Evolutionary conservation across 2,113 vertebrate genomes (phyloP), one percentile per base, ranked within the genome.

Genomic region (Apaloderma vittatum): DNA sequence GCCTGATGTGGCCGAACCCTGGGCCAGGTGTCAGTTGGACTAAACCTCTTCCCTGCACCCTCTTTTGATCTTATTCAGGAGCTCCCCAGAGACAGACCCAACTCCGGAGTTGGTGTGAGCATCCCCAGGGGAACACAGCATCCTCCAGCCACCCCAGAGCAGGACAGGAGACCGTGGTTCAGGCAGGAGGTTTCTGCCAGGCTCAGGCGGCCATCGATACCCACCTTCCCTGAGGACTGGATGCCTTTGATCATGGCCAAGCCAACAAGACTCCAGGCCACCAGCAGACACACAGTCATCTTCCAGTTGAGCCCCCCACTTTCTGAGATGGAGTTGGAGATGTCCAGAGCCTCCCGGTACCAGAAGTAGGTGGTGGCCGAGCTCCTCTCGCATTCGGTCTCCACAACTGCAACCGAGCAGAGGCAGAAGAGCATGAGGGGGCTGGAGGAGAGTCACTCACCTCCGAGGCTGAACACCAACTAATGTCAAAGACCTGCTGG

Each of bases 331-430:
- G 97, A 98, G 98, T 98, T 98, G 96, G 99, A 99, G 97, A 99
- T 99, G 97, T 99, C 99, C 88, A 99, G 92, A 51, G 99, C 97
- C 97, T 99, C 98, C 9, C 99, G 98, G 96, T 99, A 99, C 99
- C 99, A 99, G 98, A 99, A 99, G 96, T 99, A 99, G 43, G 99
- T 99, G 46, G 99, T 99, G 84, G 99, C 99, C 0, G 99, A 99
- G 97, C 99, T 99, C 97, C 99, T 99, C 74, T 99, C 99, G 10
- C 99, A 99, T 97, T 99, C 99, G 0, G 99, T 94, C 96, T 98
- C 99, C 95, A 99, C 98, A 86, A 99, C 99, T 99, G 93, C 63
- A 97, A 96, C 1, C 29, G 1, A 92, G 29, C 61, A 85, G 77
- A 46, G 65, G 22, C 30, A 80, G 34, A 51, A 90, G 20, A 70